Percentiles rank a stretch among this genome's conserved stretches.
Evolutionary conservation across 1,140 invertebrate genomes (phyloP).

Genomic region (Acromyrmex charruanus): DNA sequence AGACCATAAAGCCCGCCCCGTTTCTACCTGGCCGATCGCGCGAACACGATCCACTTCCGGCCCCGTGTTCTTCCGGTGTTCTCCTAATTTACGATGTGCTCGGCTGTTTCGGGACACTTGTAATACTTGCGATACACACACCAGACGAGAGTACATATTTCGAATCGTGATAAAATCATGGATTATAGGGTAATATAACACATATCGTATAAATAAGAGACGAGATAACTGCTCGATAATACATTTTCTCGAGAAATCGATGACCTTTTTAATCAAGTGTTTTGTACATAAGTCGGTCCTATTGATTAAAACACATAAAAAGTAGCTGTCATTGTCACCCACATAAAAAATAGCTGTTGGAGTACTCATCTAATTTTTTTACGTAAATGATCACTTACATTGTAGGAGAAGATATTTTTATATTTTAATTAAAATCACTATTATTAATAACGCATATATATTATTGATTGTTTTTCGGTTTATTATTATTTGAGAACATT

Average conservation of each 20-base stretch:
- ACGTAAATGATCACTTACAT: no score
- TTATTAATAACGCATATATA: no score
- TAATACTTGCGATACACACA: constrained; percentile 39
- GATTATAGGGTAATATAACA: constrained; percentile 5
- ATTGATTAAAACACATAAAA: background rate
- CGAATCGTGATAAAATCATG: constrained; percentile 34
- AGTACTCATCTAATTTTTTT: no score
- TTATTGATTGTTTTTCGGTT: no score
- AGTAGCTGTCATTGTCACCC: background rate
- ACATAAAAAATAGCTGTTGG: background rate
- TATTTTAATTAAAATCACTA: no score
- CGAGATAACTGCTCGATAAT: background rate
- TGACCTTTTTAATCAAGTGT: background rate
- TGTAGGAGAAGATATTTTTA: no score
- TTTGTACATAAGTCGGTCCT: background rate
- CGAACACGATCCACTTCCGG: constrained; percentile 38
- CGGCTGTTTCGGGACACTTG: constrained; percentile 15
- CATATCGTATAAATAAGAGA: background rate
- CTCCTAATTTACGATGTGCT: constrained; percentile 33
- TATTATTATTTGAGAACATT: no score
- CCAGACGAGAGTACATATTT: constrained; percentile 3
- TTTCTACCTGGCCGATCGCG: constrained; percentile 41
- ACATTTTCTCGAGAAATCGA: background rate
- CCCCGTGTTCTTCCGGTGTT: constrained; percentile 25
- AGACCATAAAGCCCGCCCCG: constrained; percentile 25